Percentiles rank a stretch among this genome's conserved stretches.
Conservation (phyloP, 2,113 vertebrate species). For the Mus spicilegus region DNA sequence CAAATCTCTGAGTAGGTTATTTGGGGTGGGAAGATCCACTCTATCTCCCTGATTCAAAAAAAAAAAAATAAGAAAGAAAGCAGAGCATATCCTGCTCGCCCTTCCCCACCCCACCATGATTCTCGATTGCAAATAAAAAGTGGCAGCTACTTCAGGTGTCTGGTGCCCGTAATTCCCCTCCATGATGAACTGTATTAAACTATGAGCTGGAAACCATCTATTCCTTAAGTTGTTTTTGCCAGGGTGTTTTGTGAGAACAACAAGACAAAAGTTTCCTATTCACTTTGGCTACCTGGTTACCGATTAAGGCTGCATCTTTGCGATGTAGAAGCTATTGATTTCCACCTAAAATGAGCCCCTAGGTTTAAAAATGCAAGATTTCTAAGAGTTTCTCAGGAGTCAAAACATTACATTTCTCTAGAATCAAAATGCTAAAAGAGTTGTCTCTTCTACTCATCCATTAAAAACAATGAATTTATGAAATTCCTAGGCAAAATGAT, state of each 20-base stretch:
- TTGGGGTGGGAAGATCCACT: no score
- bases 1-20: background rate
- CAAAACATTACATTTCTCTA: background rate
- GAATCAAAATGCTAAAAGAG: constrained; percentile 6
- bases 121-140: background rate
- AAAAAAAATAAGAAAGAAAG: background rate
- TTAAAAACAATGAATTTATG: no score
- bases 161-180: background rate
- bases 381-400: background rate
- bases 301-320: background rate
- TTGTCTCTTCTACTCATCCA: background rate
- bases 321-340: background rate
- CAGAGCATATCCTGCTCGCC: background rate
- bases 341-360: background rate
- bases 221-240: background rate
- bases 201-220: no score
- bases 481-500: no score
- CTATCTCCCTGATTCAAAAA: background rate
- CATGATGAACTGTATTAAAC: background rate
- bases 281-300: background rate
- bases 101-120: no score
- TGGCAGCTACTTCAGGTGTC: background rate
- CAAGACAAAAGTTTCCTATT: background rate
- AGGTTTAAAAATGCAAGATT: background rate
- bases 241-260: background rate